Evolutionary conservation across 1,140 invertebrate genomes (phyloP).

Genomic region (Teleogryllus occipitalis): DNA sequence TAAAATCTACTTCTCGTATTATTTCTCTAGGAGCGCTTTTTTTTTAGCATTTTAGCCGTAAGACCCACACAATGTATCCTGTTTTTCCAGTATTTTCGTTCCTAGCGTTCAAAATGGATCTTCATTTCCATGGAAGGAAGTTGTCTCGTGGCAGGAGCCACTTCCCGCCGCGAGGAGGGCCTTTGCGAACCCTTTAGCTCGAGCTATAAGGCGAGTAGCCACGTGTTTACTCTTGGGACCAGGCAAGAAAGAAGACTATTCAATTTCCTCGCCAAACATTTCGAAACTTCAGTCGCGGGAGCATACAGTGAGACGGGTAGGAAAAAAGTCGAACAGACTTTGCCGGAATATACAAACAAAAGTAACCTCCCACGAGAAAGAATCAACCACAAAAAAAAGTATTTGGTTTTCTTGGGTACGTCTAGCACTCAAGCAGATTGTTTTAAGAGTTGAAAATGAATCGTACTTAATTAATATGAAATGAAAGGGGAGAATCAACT

Average conservation of each 20-base stretch:
- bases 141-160: too few relatives aligned
- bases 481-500: neutral
- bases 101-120: too few relatives aligned
- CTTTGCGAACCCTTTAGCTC: too few relatives aligned
- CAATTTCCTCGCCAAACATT: neutral
- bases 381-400: neutral
- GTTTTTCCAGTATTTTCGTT: too few relatives aligned
- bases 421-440: neutral
- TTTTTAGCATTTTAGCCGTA: too few relatives aligned
- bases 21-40: too few relatives aligned
- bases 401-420: neutral
- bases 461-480: neutral
- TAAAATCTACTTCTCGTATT: too few relatives aligned
- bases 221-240: neutral
- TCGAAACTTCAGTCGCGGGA: neutral
- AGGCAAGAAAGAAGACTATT: neutral
- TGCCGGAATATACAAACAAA: neutral
- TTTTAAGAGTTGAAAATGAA: neutral
- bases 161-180: too few relatives aligned
- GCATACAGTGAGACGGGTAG: neutral
- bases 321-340: neutral
- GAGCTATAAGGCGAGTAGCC: neutral
- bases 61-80: too few relatives aligned
- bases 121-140: too few relatives aligned
- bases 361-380: neutral